Base-by-base conservation (phyloP, 2,797 vertebrate genomes). In the Takifugu ocellatus region DNA sequence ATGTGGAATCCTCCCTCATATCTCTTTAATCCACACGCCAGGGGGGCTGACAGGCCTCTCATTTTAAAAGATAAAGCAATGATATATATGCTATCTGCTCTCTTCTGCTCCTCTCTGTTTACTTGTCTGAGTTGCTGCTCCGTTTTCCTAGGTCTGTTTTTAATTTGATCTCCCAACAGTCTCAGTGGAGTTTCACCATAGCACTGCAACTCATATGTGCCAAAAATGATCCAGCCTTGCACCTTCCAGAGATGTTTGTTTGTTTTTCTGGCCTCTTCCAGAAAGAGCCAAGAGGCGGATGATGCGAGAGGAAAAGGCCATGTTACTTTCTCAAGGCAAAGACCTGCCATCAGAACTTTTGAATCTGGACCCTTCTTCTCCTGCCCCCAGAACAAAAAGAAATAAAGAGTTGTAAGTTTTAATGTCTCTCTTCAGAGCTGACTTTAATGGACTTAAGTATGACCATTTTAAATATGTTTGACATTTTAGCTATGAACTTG, bases 281-380 rank as follows among this genome's bases (percentile, higher is more conserved):
- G 97, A 98, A 72, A 92, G 97, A 39, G 95, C 96, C 0, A 94
- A 93, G 74, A 93, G 96, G 70, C 90, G 96, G 53, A 95, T 95
- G 74, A 93, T 97, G 80, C 91, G 97, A 52, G 97, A 99, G 70
- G 95, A 99, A 63, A 90, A 91, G 49, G 94, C 95, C 21, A 96
- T 95, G 94, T 76, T 99, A 60, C 84, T 98, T 60, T 96, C 97
- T 0, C 93, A 98, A 75, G 97, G 97, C 24, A 97, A 98, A 77
- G 93, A 94, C 15, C 91, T 98, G 0, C 96, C 96, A 0, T 92
- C 94, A 10, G 95, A 99, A 58, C 93, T 99, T 49, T 83, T 93
- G 54, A 94, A 95, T 59, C 77, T 99, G 71, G 97, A 98, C 73
- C 92, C 94, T 0, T 89, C 86, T 24, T 98, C 96, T 14, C 97